phyloP scores from a whole-genome alignment of 1,140 invertebrate genomes.

The Archivesica marissinica region DNA sequence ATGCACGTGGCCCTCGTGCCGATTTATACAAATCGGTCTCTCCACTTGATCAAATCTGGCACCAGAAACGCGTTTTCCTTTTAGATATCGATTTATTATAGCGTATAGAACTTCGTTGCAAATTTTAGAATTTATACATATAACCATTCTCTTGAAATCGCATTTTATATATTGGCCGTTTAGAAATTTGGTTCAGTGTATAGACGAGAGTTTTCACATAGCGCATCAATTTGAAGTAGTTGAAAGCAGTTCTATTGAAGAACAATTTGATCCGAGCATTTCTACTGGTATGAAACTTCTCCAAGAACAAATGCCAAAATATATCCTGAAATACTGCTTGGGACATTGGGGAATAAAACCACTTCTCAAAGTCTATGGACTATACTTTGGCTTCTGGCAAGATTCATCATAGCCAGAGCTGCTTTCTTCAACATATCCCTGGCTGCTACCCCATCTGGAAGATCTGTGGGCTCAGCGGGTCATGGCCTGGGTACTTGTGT shows the following conservation, averaged over 20 bases:
- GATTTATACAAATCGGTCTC: no score
- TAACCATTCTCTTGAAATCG: no score
- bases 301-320: conserved; percentile 82
- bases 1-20: no score
- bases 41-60: no score
- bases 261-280: conserved; percentile 79
- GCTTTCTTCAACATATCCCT: conserved; percentile 78
- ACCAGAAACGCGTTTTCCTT: no score
- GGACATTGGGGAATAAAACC: conserved; percentile 79
- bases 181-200: no score
- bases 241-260: conserved; percentile 81
- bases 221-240: conserved; percentile 81
- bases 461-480: conserved; percentile 76
- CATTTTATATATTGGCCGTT: no score
- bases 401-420: conserved; percentile 74
- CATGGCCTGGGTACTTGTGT: conserved; percentile 81
- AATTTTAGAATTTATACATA: no score
- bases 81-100: no score
- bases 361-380: conserved; percentile 76
- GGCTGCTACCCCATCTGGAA: conserved; percentile 76
- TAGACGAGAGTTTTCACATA: conserved; percentile 71
- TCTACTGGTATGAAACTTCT: conserved; percentile 78
- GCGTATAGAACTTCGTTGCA: no score
- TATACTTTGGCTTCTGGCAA: conserved; percentile 76
- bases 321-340: conserved; percentile 82